Conservation (phyloP, 2,888 invertebrate species). For the Furcula furcula region DNA sequence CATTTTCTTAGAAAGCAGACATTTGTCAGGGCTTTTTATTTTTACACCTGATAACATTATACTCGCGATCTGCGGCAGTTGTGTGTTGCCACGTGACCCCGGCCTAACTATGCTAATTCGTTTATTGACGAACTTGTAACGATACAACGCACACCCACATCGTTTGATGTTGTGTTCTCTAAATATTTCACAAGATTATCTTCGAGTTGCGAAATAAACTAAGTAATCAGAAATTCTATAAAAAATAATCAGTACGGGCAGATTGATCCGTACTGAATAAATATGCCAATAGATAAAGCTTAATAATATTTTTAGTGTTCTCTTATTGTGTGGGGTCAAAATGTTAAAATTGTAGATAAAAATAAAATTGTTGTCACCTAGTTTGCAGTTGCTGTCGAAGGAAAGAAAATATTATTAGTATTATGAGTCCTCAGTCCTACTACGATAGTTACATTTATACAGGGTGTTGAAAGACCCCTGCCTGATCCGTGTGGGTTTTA, state of each 20-base stretch:
- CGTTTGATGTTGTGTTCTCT: not conserved
- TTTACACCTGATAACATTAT: too few species aligned
- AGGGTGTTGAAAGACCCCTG: too few species aligned
- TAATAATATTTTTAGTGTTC: not conserved
- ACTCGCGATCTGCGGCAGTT: conserved; percentile 15
- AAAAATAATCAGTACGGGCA: too few species aligned
- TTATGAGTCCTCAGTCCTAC: too few species aligned
- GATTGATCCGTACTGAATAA: too few species aligned
- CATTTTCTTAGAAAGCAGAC: too few species aligned
- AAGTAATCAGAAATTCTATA: not conserved
- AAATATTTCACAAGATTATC: not conserved
- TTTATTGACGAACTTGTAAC: conserved; percentile 22
- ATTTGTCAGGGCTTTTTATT: too few species aligned
- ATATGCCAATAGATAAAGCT: not conserved
- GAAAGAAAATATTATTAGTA: too few species aligned
- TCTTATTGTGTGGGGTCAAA: not conserved
- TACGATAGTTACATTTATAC: too few species aligned
- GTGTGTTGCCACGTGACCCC: conserved; percentile 30
- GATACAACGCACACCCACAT: not conserved
- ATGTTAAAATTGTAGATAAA: not conserved
- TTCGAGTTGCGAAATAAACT: not conserved
- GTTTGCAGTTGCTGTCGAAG: too few species aligned
- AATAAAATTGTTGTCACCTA: too few species aligned
- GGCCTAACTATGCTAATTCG: conserved; percentile 26
- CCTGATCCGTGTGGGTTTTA: too few species aligned